phyloP scores from a whole-genome alignment of 2,888 invertebrate species.

The Phortica magna region DNA sequence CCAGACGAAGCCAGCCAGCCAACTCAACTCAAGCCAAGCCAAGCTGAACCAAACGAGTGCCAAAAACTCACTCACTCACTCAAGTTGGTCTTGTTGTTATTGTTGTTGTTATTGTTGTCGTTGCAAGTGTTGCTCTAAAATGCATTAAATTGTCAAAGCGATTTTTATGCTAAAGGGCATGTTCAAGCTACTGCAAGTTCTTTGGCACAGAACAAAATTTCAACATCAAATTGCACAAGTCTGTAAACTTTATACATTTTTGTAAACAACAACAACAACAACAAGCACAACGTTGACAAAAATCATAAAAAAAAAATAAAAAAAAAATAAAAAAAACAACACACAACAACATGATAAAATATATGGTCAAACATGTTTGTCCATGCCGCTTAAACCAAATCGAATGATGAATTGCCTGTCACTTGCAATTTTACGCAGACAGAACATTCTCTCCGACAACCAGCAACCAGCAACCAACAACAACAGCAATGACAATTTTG shows the following conservation, averaged over 20 bases:
- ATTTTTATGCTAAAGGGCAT: conserved; percentile 59
- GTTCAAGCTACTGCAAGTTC: neutral
- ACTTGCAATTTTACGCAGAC: conserved; percentile 71
- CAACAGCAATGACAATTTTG: neutral
- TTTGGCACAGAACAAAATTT: neutral
- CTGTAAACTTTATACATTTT: neutral
- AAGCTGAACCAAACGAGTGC: no score
- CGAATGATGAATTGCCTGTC: conserved; percentile 73
- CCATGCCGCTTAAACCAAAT: conserved; percentile 57
- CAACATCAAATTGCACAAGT: conserved; percentile 6
- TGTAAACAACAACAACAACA: neutral
- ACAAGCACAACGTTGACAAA: neutral
- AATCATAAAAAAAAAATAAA: neutral
- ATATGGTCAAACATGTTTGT: conserved; percentile 13
- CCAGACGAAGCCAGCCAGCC: conserved; percentile 29
- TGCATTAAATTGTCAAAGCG: conserved; percentile 68
- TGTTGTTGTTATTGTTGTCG: neutral
- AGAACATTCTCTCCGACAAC: conserved; percentile 61
- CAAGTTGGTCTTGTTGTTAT: neutral
- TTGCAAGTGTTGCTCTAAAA: conserved; percentile 42
- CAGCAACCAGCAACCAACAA: conserved; percentile 29
- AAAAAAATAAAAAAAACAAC: neutral
- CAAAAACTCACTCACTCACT: conserved; percentile 34
- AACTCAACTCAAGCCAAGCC: neutral
- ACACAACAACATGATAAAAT: neutral